Evolutionary conservation across 2,113 vertebrate species (phyloP).

Genomic region (Andinoacara biseriatus): DNA sequence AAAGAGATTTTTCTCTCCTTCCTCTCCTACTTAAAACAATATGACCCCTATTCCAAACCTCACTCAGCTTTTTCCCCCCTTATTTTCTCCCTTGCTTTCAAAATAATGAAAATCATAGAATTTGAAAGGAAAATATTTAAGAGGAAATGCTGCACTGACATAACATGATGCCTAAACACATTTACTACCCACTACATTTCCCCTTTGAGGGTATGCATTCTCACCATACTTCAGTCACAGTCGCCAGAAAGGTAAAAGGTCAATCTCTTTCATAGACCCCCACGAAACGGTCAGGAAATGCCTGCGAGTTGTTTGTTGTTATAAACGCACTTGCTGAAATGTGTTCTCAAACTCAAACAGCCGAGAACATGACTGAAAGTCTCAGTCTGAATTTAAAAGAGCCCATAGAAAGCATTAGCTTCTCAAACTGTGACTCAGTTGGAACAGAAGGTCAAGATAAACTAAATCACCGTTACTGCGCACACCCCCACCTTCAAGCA

Average conservation of each 20-base stretch:
- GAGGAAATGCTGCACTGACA: background rate
- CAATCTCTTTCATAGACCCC: background rate
- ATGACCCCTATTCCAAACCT: no score
- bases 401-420: background rate
- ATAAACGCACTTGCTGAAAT: background rate
- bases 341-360: background rate
- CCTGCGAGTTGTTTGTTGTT: background rate
- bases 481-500: background rate
- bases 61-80: background rate
- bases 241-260: background rate
- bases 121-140: background rate
- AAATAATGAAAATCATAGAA: background rate
- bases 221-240: background rate
- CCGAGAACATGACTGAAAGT: fast-evolving
- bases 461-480: background rate
- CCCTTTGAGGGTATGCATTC: background rate
- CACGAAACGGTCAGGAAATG: background rate
- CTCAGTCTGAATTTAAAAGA: background rate
- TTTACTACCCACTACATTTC: no score
- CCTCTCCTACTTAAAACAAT: no score
- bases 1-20: background rate
- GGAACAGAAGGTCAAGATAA: background rate
- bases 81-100: fast-evolving
- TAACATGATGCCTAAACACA: no score
- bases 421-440: background rate